Percentiles rank a stretch among this genome's conserved stretches.
Conservation (phyloP, 2,888 invertebrate genomes). For the Ecliptopera silaceata region DNA sequence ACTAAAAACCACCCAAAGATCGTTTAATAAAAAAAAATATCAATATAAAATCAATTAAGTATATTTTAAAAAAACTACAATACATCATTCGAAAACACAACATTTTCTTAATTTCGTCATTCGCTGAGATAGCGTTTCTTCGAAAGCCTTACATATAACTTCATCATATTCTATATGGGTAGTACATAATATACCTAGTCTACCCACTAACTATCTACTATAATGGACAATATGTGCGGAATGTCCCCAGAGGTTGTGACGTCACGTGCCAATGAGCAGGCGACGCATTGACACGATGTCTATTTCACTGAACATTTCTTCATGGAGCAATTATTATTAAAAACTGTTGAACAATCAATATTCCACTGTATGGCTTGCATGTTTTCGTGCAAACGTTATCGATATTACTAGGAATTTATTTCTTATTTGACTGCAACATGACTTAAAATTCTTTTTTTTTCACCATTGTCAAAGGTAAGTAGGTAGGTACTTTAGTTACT, state of each 20-base stretch:
- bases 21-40: too few species aligned
- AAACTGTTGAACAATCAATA: constrained; percentile 1
- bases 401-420: too few species aligned
- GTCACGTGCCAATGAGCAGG: constrained; percentile 56
- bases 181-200: too few species aligned
- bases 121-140: constrained; percentile 9
- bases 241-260: constrained; percentile 42
- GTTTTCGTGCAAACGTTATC: too few species aligned
- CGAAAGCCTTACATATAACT: not conserved
- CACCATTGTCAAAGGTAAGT: too few species aligned
- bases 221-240: not conserved
- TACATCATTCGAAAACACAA: not conserved
- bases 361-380: not conserved
- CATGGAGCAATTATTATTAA: constrained; percentile 5
- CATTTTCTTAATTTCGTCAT: not conserved
- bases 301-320: constrained; percentile 28
- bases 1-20: too few species aligned
- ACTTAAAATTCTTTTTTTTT: too few species aligned
- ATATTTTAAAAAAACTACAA: too few species aligned
- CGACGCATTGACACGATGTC: constrained; percentile 45
- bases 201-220: not conserved
- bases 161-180: not conserved
- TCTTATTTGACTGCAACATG: too few species aligned
- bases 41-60: not conserved
- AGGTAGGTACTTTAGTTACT: too few species aligned